Evolutionary conservation across 2,888 invertebrate species (phyloP), one percentile per base, ranked within the genome.

Genomic region (Zele albiditarsus): DNA sequence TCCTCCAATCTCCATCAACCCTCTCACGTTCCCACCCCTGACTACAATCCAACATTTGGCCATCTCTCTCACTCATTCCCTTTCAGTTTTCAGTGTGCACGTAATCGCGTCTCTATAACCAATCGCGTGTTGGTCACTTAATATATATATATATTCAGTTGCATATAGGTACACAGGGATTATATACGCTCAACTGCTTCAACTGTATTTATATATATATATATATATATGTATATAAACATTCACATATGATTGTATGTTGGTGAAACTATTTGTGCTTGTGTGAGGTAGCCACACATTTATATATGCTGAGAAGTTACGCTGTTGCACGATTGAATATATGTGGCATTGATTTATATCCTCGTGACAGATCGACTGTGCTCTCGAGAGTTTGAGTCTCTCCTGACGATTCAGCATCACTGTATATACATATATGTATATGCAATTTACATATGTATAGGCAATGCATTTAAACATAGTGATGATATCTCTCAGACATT

Each of bases 321-420:
- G 58, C 70, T 66, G 79, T 66, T 79, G 75, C 78, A 73, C 79
- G 75, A 20, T 23, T 80, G 78, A 80, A 81, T 76, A 80, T 78
- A 78, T 80, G 80, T 81, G 83, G 80, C 85, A 85, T 85, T 86
- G 85, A 86, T 86, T 86, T 86, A 85, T 86, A 80, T 82, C 82
- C 80, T 80, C 81, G 82, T 84, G 86, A 86, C 84, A 83, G 86
- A 86, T 85, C 85, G 83, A 81, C 58, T 69, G 33, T 58, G 23
- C 20, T 25, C 58, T 69, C 42, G 69, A 74, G 71, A 76, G 49
- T 63, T 76, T 77, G 74, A 73, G 77, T 76, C 74, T 79, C 74
- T 74, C 73, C 73, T 77, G 71, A 62, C 20, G 14, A 28, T 46
- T 49, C 70, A 70, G 70, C 70, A 31, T 70, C 71, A 71, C 73